Percentiles rank a stretch among this genome's conserved stretches.
Evolutionary conservation across 2,113 vertebrate species (phyloP).

Genomic region (Brienomyrus brachyistius): DNA sequence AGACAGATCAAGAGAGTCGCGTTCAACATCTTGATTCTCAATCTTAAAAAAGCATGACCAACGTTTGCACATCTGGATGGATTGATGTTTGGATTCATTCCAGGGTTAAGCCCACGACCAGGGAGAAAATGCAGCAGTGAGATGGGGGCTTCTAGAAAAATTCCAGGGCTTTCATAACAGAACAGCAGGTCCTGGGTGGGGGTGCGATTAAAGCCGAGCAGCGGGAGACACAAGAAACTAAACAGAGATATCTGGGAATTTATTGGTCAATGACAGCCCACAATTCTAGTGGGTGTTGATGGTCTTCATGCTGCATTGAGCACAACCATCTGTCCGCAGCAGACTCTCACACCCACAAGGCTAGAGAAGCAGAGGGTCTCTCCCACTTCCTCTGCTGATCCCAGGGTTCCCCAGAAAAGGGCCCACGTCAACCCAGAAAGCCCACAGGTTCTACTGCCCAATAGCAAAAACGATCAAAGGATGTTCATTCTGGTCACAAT

Average conservation of each 20-base stretch:
- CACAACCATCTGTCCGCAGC: neutral
- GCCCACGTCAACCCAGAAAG: neutral
- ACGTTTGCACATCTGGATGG: neutral
- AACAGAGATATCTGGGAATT: slow-evolving; percentile 3
- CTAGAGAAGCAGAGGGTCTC: neutral
- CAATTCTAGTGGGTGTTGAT: neutral
- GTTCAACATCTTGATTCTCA: neutral
- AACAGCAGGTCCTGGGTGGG: slow-evolving; percentile 79
- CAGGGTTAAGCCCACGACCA: neutral
- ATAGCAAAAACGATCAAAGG: neutral
- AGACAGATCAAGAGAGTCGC: neutral
- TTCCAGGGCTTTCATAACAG: slow-evolving; percentile 73
- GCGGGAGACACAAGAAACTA: neutral
- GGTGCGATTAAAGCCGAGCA: slow-evolving; percentile 5
- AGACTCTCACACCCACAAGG: neutral
- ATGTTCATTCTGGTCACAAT: neutral
- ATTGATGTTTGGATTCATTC: neutral
- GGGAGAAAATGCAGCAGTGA: neutral
- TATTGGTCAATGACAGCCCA: neutral
- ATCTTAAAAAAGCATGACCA: neutral
- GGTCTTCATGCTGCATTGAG: neutral
- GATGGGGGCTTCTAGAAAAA: neutral
- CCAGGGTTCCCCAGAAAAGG: neutral
- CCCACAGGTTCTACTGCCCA: neutral
- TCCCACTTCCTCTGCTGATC: neutral